Percentiles rank a stretch among this genome's conserved stretches.
Conservation (phyloP, 2,888 invertebrate species). For the Cheilosia variabilis region DNA sequence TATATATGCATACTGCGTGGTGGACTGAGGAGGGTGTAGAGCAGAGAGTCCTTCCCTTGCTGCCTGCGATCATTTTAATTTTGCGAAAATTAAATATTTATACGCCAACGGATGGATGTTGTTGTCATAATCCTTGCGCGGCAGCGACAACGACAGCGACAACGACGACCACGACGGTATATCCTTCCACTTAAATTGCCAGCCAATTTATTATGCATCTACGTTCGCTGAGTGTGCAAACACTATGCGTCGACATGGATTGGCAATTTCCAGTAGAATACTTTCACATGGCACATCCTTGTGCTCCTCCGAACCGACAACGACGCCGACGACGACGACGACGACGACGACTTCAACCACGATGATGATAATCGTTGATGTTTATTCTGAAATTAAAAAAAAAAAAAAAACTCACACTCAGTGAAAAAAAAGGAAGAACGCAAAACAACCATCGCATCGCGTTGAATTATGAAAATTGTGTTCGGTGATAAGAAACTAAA, state of each 20-base stretch:
- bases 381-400: conserved; percentile 47
- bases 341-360: conserved; percentile 9
- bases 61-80: conserved; percentile 62
- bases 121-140: conserved; percentile 60
- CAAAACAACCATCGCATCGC: conserved; percentile 14
- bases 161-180: conserved; percentile 8
- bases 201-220: conserved; percentile 67
- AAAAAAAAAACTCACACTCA: conserved; percentile 1
- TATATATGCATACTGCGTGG: background rate
- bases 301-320: conserved; percentile 10
- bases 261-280: conserved; percentile 45
- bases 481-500: conserved; percentile 70
- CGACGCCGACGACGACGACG: conserved; percentile 1
- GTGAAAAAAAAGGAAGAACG: conserved; percentile 18
- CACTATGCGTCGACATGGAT: conserved; percentile 50
- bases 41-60: background rate
- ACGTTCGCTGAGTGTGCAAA: conserved; percentile 31
- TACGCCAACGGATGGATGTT: conserved; percentile 60
- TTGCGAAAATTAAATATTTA: conserved; percentile 73
- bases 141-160: background rate
- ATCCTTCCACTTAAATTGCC: conserved; percentile 70
- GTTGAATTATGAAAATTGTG: conserved; percentile 67
- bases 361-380: conserved; percentile 61
- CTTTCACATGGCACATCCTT: conserved; percentile 45
- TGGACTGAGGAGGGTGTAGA: background rate